Evolutionary conservation across 2,888 invertebrate genomes (phyloP).

Genomic region (Isoperla grammatica): DNA sequence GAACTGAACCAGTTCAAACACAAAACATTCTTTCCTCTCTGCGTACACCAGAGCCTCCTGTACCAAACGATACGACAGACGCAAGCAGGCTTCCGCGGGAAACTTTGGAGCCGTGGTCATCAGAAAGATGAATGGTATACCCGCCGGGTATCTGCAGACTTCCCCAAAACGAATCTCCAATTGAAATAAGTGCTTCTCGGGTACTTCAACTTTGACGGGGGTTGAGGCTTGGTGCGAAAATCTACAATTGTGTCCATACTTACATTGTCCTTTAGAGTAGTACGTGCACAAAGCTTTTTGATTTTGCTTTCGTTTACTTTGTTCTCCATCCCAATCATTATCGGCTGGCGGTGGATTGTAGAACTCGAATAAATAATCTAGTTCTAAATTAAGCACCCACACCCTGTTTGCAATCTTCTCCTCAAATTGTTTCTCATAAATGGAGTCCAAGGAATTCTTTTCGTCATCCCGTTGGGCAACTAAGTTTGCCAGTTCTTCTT

Average conservation of each 20-base stretch:
- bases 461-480: constrained; percentile 65
- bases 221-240: constrained; percentile 58
- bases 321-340: background rate
- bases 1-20: constrained; percentile 43
- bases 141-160: constrained; percentile 63
- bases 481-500: background rate
- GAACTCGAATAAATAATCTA: constrained; percentile 33
- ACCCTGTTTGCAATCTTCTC: constrained; percentile 62
- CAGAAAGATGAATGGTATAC: constrained; percentile 65
- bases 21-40: constrained; percentile 61
- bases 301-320: constrained; percentile 17
- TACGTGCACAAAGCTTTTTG: constrained; percentile 35
- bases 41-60: constrained; percentile 62
- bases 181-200: constrained; percentile 48
- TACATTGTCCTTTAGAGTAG: constrained; percentile 59
- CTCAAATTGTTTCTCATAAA: constrained; percentile 64
- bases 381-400: constrained; percentile 64
- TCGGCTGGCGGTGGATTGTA: constrained; percentile 19
- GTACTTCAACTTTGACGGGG: constrained; percentile 32
- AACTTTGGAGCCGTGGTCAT: constrained; percentile 54
- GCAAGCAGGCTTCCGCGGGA: constrained; percentile 58
- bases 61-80: constrained; percentile 59
- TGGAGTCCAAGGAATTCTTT: constrained; percentile 67
- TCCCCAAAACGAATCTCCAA: constrained; percentile 70
- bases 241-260: constrained; percentile 67